Base-by-base conservation (phyloP, 2,797 vertebrate genomes). In the Podarcis siculus region DNA sequence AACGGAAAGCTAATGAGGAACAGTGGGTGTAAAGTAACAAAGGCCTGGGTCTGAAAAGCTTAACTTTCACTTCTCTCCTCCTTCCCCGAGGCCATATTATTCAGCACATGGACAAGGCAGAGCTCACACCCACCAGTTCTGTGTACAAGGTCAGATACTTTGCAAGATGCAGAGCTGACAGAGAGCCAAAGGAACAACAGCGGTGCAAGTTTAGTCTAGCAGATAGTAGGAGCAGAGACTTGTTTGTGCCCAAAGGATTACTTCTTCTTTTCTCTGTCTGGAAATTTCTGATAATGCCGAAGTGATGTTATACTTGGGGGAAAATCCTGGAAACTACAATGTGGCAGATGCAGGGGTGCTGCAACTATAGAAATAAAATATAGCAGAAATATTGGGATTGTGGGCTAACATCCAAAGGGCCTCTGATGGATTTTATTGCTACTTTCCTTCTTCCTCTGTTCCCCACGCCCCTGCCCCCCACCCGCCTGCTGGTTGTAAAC, bases 1-100 rank as follows among this genome's bases (percentile, higher is more conserved):
- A 86, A 78, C 37, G 83, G 80, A 37, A 86, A 75, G 23, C 79
- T 83, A 92, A 81, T 86, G 80, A 79, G 49, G 35, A 86, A 23
- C 30, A 0, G 64, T 79, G 82, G 67, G 66, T 90, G 42, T 85
- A 91, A 72, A 87, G 78, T 83, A 42, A 21, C 30, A 45, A 1
- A 0, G 45, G 27, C 0, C 72, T 87, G 15, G 0, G 55, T 81
- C 49, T 88, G 75, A 66, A 73, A 6, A 71, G 19, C 0, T 35
- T 73, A n/a, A n/a, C 25, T 80, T 79, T 37, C 30, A 19, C 72
- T 27, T 42, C 4, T 77, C 0, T 0, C 39, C 35, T 5, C 5
- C 27, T 64, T 55, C 10, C 67, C 7, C 0, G 17, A 0, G 0
- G 4, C 79, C 64, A 55, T 32, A 19, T 39, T 64, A 83, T n/a